phyloP scores from a whole-genome alignment of 2,888 invertebrate genomes.

The Cheilosia soror region DNA sequence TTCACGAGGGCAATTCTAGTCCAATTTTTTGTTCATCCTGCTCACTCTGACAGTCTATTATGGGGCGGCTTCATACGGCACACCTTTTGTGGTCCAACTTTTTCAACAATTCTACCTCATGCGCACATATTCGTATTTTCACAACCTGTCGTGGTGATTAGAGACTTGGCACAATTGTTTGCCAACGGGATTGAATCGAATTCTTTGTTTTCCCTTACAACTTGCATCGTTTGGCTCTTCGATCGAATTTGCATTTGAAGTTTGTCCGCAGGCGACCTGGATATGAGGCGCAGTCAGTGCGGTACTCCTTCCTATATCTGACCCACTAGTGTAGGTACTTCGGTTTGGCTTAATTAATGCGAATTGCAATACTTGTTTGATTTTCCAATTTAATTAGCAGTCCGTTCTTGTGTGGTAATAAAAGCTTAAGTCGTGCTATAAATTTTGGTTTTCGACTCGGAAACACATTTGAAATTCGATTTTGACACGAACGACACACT shows the following conservation, averaged over 20 bases:
- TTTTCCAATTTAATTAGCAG: conserved; percentile 65
- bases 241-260: conserved; percentile 51
- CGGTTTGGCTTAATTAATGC: conserved; percentile 39
- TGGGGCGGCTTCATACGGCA: conserved; percentile 33
- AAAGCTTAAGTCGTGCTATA: conserved; percentile 49
- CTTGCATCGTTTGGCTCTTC: conserved; percentile 5
- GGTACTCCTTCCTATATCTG: neutral
- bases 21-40: conserved; percentile 19
- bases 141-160: conserved; percentile 53
- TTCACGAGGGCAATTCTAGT: conserved; percentile 18
- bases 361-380: conserved; percentile 49
- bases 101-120: conserved; percentile 25
- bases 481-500: conserved; percentile 58
- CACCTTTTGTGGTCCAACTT: conserved; percentile 24
- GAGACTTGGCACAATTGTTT: conserved; percentile 48
- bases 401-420: conserved; percentile 29
- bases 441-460: conserved; percentile 28
- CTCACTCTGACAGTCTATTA: neutral
- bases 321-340: conserved; percentile 21
- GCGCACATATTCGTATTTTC: conserved; percentile 10
- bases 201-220: conserved; percentile 39
- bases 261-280: conserved; percentile 25
- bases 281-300: neutral
- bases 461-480: conserved; percentile 59
- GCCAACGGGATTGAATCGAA: conserved; percentile 49